phyloP scores from a whole-genome alignment of 2,888 invertebrate species.

The Drosophila kanekoi region DNA sequence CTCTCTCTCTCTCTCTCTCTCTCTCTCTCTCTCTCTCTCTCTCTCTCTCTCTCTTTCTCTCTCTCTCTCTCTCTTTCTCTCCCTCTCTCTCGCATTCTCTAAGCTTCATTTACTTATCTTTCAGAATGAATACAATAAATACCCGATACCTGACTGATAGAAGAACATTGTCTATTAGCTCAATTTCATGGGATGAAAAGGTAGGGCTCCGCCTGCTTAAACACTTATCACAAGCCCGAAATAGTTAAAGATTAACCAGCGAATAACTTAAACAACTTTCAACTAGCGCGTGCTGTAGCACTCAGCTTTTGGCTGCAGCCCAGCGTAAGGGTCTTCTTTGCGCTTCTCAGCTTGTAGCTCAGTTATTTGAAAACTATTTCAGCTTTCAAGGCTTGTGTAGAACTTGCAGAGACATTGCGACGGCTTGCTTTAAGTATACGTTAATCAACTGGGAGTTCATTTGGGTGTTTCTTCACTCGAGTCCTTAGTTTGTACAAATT shows the following conservation, averaged over 20 bases:
- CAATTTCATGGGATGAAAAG: no score
- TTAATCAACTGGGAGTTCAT: conserved; percentile 19
- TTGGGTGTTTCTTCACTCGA: neutral
- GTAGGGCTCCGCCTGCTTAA: no score
- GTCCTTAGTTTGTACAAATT: conserved; percentile 55
- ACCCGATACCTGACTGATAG: no score
- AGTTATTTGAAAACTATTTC: neutral
- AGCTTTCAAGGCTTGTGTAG: neutral
- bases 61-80: neutral
- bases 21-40: neutral
- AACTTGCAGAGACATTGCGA: neutral
- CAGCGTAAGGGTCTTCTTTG: neutral
- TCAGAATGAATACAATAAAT: neutral
- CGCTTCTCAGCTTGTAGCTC: neutral
- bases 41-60: neutral
- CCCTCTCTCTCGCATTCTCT: neutral
- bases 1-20: neutral
- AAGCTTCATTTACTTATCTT: neutral
- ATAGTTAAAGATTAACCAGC: no score
- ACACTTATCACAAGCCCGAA: no score
- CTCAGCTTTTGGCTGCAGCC: neutral
- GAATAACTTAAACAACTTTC: no score
- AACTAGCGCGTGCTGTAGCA: neutral
- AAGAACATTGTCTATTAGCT: no score
- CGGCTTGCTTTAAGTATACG: conserved; percentile 1